Base-by-base conservation (phyloP, 1,140 invertebrate genomes). In the Monochamus saltuarius region DNA sequence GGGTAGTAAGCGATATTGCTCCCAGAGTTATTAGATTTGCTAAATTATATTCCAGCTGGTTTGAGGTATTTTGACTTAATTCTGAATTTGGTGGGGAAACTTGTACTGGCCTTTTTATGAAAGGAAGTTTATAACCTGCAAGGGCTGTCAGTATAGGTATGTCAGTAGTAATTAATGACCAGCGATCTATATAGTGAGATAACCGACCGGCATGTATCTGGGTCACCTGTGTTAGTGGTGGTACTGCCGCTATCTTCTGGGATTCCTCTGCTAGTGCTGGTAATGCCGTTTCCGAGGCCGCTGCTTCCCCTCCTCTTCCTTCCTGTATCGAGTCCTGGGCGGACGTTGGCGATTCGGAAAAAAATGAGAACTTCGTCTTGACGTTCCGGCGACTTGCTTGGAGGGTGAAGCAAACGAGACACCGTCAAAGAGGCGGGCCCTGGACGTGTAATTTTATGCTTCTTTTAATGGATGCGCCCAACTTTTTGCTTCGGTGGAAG, bases 61-160 rank as follows among this genome's bases (percentile, higher is more conserved):
- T 52, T 47, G n/a, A 19, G 29, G n/a, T n/a, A n/a, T n/a, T 49
- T 34, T 29, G n/a, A 49, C 29, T 29, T 13, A 40, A 49, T 6
- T 57, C 7, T 47, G 6, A 4, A 13, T 49, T 34, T 10, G 59
- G 29, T 19, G 22, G n/a, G 8, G 0, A 22, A 8, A 46, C 7
- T 57, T 59, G 53, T 10, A 59, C 9, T 9, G 40, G 59, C 43
- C 34, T 42, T 36, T 17, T 36, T 14, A 39, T 3, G 17, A 62
- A 62, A 13, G 45, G 54, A 14, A 62, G 29, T 59, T 59, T 50
- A 7, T 50, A 14, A 35, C 54, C 60, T 43, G 16, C 8, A 10
- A 51, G 6, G 38, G 19, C 22, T 17, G 36, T 6, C 16, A 61
- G 17, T 14, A 61, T 13, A 10, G 8, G 9, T 42, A 17, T 13